Conservation (phyloP, 2,797 vertebrate species). For the Denticeps clupeoides region DNA sequence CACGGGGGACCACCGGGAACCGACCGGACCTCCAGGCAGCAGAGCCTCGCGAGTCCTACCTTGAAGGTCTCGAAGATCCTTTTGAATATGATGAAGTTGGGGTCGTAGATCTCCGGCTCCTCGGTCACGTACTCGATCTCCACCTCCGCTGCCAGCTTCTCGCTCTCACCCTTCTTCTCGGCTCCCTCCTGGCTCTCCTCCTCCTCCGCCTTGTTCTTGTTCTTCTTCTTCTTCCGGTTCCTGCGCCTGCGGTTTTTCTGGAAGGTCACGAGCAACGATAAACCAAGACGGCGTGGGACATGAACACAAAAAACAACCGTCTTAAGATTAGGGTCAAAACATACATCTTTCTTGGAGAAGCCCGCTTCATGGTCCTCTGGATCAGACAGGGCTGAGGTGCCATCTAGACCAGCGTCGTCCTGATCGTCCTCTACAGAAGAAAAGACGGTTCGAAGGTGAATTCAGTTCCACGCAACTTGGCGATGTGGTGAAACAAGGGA, state of each 20-base stretch:
- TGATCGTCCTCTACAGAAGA: conserved; percentile 60
- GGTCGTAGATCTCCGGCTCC: conserved; percentile 83
- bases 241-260: conserved; percentile 79
- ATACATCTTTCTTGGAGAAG: conserved; percentile 78
- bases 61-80: conserved; percentile 88
- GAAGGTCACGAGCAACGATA: neutral
- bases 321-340: neutral
- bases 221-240: conserved; percentile 74
- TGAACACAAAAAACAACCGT: neutral
- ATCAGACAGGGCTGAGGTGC: conserved; percentile 60
- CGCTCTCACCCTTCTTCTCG: conserved; percentile 51
- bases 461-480: neutral
- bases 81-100: conserved; percentile 88
- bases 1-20: too few species aligned
- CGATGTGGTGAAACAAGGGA: neutral
- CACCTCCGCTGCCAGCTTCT: conserved; percentile 57
- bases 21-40: too few species aligned
- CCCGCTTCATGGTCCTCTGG: conserved; percentile 66
- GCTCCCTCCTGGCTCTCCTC: conserved; percentile 26
- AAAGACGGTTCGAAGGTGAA: neutral
- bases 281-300: neutral
- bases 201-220: conserved; percentile 32
- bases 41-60: conserved; percentile 41
- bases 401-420: conserved; percentile 53
- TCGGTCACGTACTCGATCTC: conserved; percentile 85